Conservation (phyloP, 2,113 vertebrate species). For the Ceuthmochares aereus region DNA sequence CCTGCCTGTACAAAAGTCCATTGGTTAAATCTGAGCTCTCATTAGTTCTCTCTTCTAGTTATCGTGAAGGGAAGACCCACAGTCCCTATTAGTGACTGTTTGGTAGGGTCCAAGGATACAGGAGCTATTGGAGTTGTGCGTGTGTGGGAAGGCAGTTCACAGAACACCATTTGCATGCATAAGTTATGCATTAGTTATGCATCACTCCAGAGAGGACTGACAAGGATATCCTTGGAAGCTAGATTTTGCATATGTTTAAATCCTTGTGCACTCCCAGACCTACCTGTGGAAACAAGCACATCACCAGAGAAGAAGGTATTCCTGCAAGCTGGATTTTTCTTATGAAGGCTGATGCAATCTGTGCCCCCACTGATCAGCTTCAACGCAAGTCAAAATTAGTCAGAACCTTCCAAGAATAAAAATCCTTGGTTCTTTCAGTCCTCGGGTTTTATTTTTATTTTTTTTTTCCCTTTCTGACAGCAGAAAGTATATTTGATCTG, state of each 20-base stretch:
- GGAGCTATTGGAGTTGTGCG: too few species aligned
- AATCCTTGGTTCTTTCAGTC: not conserved
- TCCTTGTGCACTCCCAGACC: not conserved
- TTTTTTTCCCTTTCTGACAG: not conserved
- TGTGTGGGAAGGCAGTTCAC: too few species aligned
- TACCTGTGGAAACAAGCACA: not conserved
- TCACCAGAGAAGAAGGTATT: not conserved
- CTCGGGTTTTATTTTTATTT: not conserved
- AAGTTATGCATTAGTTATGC: rapidly evolving
- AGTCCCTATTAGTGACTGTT: not conserved
- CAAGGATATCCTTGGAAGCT: not conserved
- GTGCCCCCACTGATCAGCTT: not conserved
- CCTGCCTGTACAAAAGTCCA: not conserved
- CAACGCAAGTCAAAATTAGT: not conserved
- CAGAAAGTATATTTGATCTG: not conserved
- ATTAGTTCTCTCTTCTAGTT: not conserved
- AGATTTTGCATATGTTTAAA: rapidly evolving
- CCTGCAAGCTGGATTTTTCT: not conserved
- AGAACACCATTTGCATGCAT: too few species aligned
- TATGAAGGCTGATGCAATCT: not conserved
- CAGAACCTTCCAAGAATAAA: not conserved
- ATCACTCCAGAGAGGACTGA: not conserved
- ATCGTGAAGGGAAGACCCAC: not conserved
- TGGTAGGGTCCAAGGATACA: not conserved
- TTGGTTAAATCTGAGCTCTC: not conserved